These are phyloP conservation scores for Platynereis dumerilii DNA, from an alignment of 2,888 invertebrate species.

Conservation along the genomic window DNA sequence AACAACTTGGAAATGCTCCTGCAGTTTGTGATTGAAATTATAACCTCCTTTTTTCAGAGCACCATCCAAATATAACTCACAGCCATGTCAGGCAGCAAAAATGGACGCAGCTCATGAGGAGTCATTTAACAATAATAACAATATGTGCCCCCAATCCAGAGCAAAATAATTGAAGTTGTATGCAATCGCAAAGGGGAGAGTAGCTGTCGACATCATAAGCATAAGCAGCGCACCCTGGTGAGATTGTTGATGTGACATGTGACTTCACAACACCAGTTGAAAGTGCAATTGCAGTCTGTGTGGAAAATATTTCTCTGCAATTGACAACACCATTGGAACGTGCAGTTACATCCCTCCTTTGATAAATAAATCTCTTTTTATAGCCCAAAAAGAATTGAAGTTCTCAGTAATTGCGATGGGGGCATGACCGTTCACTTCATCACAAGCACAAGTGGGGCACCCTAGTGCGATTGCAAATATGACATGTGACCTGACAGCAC, in stretches of 20 bases:
- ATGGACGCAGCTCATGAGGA: too few species aligned
- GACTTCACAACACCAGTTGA: conserved; percentile 98
- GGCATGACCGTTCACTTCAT: neutral
- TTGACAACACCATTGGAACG: conserved; percentile 97
- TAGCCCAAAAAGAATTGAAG: too few species aligned
- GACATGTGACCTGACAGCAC: conserved; percentile 97
- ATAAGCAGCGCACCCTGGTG: conserved; percentile 89
- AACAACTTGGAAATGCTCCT: too few species aligned
- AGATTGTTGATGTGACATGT: conserved; percentile 90
- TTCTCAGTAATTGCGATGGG: too few species aligned
- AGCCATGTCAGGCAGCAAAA: too few species aligned
- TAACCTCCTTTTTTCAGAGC: too few species aligned
- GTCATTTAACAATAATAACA: too few species aligned
- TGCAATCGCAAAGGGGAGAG: too few species aligned
- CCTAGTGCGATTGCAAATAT: conserved; percentile 87
- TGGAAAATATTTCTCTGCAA: conserved; percentile 94
- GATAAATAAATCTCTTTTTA: conserved; percentile 85
- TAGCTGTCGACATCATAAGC: conserved; percentile 67
- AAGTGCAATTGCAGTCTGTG: conserved; percentile 92
- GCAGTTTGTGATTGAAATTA: too few species aligned
- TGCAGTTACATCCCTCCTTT: conserved; percentile 90
- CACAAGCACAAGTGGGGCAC: conserved; percentile 87
- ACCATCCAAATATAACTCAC: too few species aligned
- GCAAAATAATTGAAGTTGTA: too few species aligned
- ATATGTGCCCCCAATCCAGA: too few species aligned